Evolutionary conservation across 2,113 vertebrate genomes (phyloP).

Genomic region (Mormyrus iriodes): DNA sequence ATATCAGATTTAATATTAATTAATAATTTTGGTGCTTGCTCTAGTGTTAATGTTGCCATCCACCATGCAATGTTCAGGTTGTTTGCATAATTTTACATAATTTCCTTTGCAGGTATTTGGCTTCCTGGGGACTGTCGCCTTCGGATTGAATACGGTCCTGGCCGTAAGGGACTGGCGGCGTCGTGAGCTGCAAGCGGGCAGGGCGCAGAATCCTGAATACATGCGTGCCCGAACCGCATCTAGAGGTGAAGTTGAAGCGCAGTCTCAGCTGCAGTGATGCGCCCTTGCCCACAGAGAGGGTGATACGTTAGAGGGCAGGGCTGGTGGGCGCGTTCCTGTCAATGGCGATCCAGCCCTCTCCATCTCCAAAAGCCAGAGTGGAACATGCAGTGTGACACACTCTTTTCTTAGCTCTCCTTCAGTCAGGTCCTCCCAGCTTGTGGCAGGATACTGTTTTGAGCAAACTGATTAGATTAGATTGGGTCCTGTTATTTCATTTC

Average conservation of each 20-base stretch:
- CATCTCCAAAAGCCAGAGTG: background rate
- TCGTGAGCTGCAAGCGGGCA: slow-evolving; percentile 60
- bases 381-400: background rate
- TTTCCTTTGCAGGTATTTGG: slow-evolving; percentile 74
- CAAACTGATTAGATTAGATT: background rate
- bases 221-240: slow-evolving; percentile 87
- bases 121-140: slow-evolving; percentile 78
- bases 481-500: background rate
- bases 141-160: slow-evolving; percentile 70
- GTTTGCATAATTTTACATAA: background rate
- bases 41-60: background rate
- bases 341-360: background rate
- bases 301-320: background rate
- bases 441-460: background rate
- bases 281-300: background rate
- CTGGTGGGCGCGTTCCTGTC: background rate
- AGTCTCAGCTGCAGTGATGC: slow-evolving; percentile 77
- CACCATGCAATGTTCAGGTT: background rate
- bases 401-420: background rate
- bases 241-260: slow-evolving; percentile 76
- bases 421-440: background rate
- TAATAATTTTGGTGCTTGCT: background rate
- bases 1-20: background rate
- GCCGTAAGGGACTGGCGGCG: slow-evolving; percentile 68
- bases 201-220: slow-evolving; percentile 75